Evolutionary conservation across 2,797 vertebrate genomes (phyloP).

Genomic region (Emydoidea blandingii): DNA sequence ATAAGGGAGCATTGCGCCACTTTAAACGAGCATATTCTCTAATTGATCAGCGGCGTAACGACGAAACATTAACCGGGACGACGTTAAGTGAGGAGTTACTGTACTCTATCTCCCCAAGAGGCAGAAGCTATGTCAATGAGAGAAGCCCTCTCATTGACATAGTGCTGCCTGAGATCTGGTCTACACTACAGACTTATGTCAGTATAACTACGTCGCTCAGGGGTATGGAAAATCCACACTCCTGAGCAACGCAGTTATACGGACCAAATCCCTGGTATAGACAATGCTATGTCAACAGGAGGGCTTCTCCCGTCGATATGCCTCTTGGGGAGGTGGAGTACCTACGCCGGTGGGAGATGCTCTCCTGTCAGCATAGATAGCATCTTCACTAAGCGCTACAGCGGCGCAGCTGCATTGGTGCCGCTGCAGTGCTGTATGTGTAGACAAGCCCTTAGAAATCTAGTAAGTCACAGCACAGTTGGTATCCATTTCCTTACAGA

Average conservation of each 20-base stretch:
- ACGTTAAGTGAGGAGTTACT: no score
- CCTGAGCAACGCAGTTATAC: background rate
- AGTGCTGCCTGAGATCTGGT: background rate
- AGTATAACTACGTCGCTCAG: no score
- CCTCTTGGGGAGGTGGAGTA: background rate
- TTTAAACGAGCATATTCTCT: no score
- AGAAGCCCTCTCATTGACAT: no score
- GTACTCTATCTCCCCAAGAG: no score
- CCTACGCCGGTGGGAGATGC: no score
- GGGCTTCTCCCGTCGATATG: background rate
- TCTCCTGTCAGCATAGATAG: background rate
- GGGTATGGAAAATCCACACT: background rate
- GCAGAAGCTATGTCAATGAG: no score
- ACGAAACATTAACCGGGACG: no score
- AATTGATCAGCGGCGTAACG: no score
- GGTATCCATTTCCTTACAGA: constrained; percentile 47
- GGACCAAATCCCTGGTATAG: background rate
- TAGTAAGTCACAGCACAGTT: constrained; percentile 55
- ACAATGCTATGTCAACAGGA: background rate
- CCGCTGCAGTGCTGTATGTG: background rate
- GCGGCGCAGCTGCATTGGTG: background rate
- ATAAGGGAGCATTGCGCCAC: no score
- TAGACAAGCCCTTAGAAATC: constrained; percentile 17
- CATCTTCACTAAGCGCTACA: background rate
- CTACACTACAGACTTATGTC: background rate